Evolutionary conservation across 2,888 invertebrate species (phyloP).

Genomic region (Galerucella pusilla): DNA sequence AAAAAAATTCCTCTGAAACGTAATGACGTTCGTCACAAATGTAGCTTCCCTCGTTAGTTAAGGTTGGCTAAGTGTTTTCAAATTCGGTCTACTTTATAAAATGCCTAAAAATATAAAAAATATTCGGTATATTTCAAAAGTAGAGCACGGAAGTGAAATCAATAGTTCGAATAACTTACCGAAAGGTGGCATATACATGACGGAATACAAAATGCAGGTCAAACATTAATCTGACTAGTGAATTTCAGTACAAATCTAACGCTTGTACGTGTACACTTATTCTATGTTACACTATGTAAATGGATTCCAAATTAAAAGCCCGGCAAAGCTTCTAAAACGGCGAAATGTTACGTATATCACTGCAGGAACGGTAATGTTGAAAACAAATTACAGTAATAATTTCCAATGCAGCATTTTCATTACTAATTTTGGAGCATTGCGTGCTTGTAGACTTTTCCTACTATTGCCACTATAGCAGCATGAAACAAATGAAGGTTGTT

Average conservation of each 20-base stretch:
- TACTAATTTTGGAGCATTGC: constrained; percentile 36
- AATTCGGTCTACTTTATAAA: no score
- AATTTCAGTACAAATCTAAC: background rate
- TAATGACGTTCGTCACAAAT: no score
- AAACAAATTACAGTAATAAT: constrained; percentile 34
- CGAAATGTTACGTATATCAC: constrained; percentile 24
- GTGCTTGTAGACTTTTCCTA: constrained; percentile 34
- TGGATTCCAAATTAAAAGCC: background rate
- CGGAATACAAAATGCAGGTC: background rate
- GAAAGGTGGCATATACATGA: background rate
- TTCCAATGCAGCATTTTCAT: constrained; percentile 37
- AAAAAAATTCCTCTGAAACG: no score
- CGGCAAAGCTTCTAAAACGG: constrained; percentile 6
- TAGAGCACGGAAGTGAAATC: background rate
- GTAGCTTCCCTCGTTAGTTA: no score
- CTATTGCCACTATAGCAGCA: constrained; percentile 18
- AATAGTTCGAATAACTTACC: background rate
- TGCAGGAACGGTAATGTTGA: constrained; percentile 30
- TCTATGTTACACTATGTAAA: constrained; percentile 1
- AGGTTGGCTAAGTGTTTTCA: no score
- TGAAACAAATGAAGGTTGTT: constrained; percentile 39
- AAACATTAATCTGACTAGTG: background rate
- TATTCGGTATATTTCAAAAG: no score
- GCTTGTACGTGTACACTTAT: background rate
- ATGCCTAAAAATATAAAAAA: no score